Evolutionary conservation across 2,797 vertebrate species (phyloP), one percentile per base, ranked within the genome.

Genomic region (Pipistrellus pygmaeus): DNA sequence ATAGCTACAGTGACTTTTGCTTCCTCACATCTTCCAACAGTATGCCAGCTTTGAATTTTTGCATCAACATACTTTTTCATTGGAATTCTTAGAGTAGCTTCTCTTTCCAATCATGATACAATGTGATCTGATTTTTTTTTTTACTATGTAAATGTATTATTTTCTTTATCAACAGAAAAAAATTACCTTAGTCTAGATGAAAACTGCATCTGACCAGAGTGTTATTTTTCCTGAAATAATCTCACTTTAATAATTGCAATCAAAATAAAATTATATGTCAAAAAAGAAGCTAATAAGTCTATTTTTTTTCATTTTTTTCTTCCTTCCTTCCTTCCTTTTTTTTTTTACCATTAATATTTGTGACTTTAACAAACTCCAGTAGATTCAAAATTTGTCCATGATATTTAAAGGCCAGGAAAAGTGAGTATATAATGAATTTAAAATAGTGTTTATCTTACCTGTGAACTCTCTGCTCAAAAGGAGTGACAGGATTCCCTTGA

Each of bases 81-180:
- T 38, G 44, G 12, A 75, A 60, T 94, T 81, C 6, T 84, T 82
- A 88, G 11, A 83, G 35, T 9, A 93, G 4, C 17, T 57, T 84
- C 53, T 69, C 18, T 64, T 3, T 32, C 25, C 53, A 87, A 30
- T 69, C 10, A 57, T 92, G 11, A 60, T 21, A 46, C 1, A 32
- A 7, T 18, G 14, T 48, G 15, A 12, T 64, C 48, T 82, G 17
- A 57, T 11, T 76, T 66, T 84, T 11, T 64, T 84, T 41, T 84
- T 81, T 88, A 75, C 35, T 48, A 23, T 41, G 17, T 27, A 85
- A 90, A 53, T 51, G 1, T 72, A 41, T 90, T 88, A 66, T 73
- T 94, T 94, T 88, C 18, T 83, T 48, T 57, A 92, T 69, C 30
- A 90, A 69, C 9, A 60, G n/a, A 69, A 72, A 92, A 92, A 90